Evolutionary conservation across 2,797 vertebrate genomes (phyloP).

Genomic region (Miichthys miiuy): DNA sequence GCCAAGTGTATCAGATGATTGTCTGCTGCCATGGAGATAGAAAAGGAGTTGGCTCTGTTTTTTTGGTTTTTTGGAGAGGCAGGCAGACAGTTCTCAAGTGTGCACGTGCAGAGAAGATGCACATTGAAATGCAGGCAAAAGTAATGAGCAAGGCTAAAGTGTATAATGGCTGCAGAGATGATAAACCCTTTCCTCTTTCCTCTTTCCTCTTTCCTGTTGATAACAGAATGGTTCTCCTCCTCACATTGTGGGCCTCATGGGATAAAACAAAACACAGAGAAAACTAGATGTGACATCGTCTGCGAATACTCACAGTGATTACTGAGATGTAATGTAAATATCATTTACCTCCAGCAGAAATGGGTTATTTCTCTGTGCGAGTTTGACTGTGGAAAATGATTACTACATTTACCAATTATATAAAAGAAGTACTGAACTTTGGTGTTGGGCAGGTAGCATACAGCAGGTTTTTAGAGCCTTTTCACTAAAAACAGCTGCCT

Average conservation of each 20-base stretch:
- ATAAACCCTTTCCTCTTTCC: conserved; percentile 70
- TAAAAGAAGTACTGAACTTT: not conserved
- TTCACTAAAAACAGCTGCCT: too few relatives aligned
- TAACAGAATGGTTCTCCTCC: conserved; percentile 38
- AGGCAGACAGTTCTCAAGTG: conserved; percentile 37
- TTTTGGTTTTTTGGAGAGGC: conserved; percentile 13
- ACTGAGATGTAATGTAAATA: conserved; percentile 28
- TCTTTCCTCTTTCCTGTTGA: conserved; percentile 68
- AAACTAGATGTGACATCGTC: conserved; percentile 12
- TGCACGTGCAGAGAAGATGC: conserved; percentile 63
- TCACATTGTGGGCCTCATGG: conserved; percentile 9
- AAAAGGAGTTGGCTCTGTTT: conserved; percentile 40
- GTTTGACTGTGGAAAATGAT: not conserved
- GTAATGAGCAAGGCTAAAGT: conserved; percentile 45
- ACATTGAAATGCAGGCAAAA: conserved; percentile 32
- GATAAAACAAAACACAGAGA: conserved; percentile 31
- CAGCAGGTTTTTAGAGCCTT: too few relatives aligned
- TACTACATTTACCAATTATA: not conserved
- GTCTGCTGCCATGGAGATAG: conserved; percentile 68
- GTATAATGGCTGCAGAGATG: conserved; percentile 62
- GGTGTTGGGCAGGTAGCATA: too few relatives aligned
- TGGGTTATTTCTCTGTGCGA: not conserved
- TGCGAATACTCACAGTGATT: conserved; percentile 27
- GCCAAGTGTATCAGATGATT: conserved; percentile 65
- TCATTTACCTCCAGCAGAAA: conserved; percentile 24